Evolutionary conservation across 2,888 invertebrate genomes (phyloP).

Genomic region (Plagodis pulveraria): DNA sequence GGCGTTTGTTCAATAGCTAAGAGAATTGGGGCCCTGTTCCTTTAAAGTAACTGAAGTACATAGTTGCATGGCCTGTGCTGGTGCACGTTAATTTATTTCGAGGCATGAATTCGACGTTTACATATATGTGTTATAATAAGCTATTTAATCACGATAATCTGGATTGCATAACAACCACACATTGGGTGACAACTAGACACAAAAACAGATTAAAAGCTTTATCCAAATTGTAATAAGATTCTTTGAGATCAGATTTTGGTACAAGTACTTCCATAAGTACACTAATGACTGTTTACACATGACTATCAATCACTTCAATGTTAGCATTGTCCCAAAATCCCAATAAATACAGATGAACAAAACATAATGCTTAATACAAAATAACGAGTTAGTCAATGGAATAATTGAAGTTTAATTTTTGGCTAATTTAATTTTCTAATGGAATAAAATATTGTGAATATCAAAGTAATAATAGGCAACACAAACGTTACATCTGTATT

Average conservation of each 20-base stretch:
- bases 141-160: too few species aligned
- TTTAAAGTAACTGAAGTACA: too few species aligned
- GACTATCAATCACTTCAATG: not conserved
- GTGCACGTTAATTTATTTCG: too few species aligned
- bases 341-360: not conserved
- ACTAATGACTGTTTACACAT: not conserved
- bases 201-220: slow-evolving; percentile 1
- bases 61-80: too few species aligned
- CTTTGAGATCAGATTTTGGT: slow-evolving; percentile 34
- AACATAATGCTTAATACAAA: slow-evolving; percentile 6
- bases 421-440: slow-evolving; percentile 11
- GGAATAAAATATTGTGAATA: slow-evolving; percentile 18
- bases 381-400: slow-evolving; percentile 13
- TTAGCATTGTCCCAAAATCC: slow-evolving; percentile 15
- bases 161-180: too few species aligned
- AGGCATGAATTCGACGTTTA: too few species aligned
- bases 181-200: not conserved
- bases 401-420: slow-evolving; percentile 1
- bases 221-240: slow-evolving; percentile 12
- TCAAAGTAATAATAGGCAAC: not conserved
- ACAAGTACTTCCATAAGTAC: slow-evolving; percentile 24
- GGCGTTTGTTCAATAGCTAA: too few species aligned
- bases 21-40: too few species aligned
- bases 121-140: too few species aligned
- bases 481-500: too few species aligned